Percentiles rank a stretch among this genome's conserved stretches.
Evolutionary conservation across 2,113 vertebrate genomes (phyloP).

Genomic region (Prinia subflava): DNA sequence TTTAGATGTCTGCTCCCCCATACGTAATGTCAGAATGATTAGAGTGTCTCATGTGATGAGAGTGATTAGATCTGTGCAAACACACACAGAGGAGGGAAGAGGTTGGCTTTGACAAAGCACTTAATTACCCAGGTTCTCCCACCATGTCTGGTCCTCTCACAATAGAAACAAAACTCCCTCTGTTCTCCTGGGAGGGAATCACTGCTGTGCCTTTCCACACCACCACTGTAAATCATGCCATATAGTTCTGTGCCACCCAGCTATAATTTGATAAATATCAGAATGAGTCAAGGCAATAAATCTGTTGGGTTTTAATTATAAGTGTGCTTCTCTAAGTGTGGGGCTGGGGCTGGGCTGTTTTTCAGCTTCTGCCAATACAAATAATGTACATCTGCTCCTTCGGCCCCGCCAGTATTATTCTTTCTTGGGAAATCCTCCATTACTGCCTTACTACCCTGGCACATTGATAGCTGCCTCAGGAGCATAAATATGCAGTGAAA

Average conservation of each 20-base stretch:
- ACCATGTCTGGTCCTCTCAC: constrained; percentile 21
- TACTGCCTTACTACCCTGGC: background rate
- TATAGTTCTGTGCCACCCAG: background rate
- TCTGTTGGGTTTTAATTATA: constrained; percentile 44
- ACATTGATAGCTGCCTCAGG: background rate
- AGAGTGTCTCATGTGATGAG: constrained; percentile 41
- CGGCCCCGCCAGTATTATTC: background rate
- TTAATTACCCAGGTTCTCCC: constrained; percentile 38
- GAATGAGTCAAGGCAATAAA: constrained; percentile 46
- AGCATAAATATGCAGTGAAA: background rate
- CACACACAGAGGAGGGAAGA: constrained; percentile 37
- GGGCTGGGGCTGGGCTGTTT: constrained; percentile 1
- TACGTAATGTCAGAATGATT: constrained; percentile 23
- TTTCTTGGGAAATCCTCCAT: constrained; percentile 5
- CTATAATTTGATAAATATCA: constrained; percentile 21
- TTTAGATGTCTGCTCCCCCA: background rate
- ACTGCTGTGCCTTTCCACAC: background rate
- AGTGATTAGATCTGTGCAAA: constrained; percentile 42
- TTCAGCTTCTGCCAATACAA: constrained; percentile 39
- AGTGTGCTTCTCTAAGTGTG: background rate
- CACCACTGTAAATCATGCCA: constrained; percentile 40
- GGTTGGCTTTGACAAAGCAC: constrained; percentile 42
- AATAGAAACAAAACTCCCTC: constrained; percentile 18
- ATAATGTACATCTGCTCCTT: constrained; percentile 24
- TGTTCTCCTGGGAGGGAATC: constrained; percentile 29